phyloP scores from a whole-genome alignment of 2,888 invertebrate genomes.

The Cremastobaeus sp. region DNA sequence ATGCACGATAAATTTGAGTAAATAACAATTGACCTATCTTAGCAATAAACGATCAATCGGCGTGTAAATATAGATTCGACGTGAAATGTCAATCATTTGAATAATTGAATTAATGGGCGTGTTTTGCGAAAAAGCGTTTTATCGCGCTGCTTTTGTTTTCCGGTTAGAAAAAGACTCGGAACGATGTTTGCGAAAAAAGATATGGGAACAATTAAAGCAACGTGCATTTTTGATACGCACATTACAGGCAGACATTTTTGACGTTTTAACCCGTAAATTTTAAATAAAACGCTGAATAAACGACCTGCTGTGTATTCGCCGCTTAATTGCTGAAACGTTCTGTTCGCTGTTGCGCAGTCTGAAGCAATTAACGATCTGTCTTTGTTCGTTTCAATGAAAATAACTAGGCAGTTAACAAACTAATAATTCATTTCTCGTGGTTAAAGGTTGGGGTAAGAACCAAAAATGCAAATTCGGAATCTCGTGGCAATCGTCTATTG shows the following conservation, averaged over 20 bases:
- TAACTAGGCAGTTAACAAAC: conserved; percentile 13
- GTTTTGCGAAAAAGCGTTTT: too few relatives aligned
- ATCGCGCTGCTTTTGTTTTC: too few relatives aligned
- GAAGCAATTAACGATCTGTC: conserved; percentile 22
- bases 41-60: too few relatives aligned
- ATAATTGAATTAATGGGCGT: too few relatives aligned
- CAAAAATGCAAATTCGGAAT: conserved; percentile 1
- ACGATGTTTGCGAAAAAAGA: too few relatives aligned
- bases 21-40: too few relatives aligned
- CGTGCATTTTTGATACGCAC: conserved; percentile 24
- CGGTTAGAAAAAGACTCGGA: too few relatives aligned
- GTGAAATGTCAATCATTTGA: too few relatives aligned
- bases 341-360: conserved; percentile 9
- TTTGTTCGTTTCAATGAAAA: conserved; percentile 37
- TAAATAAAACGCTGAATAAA: conserved; percentile 32
- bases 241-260: conserved; percentile 21
- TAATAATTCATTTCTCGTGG: conserved; percentile 8
- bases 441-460: not conserved
- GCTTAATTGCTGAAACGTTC: conserved; percentile 27
- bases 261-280: conserved; percentile 24
- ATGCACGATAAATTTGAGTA: too few relatives aligned
- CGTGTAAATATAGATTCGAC: too few relatives aligned
- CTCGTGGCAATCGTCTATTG: too few relatives aligned
- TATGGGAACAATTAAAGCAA: conserved; percentile 19
- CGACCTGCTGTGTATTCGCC: conserved; percentile 9